Percentiles rank a stretch among this genome's conserved stretches.
phyloP scores from a whole-genome alignment of 2,113 vertebrate species.

The Tricholaema leucomelas region DNA sequence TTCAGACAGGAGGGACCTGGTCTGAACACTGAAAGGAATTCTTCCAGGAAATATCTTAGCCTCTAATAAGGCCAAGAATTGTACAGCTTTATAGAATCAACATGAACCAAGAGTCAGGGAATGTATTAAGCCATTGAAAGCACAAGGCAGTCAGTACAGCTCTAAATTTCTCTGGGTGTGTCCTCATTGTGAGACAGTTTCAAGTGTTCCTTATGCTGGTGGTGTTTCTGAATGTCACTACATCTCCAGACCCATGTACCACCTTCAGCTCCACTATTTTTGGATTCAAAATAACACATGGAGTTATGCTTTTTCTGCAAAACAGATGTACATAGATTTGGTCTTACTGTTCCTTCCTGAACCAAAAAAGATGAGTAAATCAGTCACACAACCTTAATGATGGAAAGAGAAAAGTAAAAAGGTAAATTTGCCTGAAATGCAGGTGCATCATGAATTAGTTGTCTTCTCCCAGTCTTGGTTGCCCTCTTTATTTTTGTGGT shows the following conservation, averaged over 20 bases:
- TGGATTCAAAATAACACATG: not conserved
- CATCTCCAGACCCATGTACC: not conserved
- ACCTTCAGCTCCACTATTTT: not conserved
- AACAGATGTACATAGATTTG: not conserved
- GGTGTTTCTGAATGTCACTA: not conserved
- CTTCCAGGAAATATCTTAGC: constrained; percentile 1
- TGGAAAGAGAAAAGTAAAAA: not conserved
- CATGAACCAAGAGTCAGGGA: not conserved
- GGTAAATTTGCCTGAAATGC: not conserved
- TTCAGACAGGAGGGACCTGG: not conserved
- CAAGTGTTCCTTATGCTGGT: not conserved
- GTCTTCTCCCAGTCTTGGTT: not conserved
- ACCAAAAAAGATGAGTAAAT: not conserved
- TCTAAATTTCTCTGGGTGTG: not conserved
- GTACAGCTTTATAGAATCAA: not conserved
- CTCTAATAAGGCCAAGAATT: not conserved
- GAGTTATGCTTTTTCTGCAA: not conserved
- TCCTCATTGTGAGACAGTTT: not conserved
- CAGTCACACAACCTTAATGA: not conserved
- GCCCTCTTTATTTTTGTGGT: not conserved
- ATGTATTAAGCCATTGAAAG: not conserved
- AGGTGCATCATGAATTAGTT: not conserved
- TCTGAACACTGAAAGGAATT: not conserved
- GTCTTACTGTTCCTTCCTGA: not conserved
- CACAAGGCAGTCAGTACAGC: not conserved